Evolutionary conservation across 2,888 invertebrate species (phyloP).

Genomic region (Vannuccia rotundouncinata): DNA sequence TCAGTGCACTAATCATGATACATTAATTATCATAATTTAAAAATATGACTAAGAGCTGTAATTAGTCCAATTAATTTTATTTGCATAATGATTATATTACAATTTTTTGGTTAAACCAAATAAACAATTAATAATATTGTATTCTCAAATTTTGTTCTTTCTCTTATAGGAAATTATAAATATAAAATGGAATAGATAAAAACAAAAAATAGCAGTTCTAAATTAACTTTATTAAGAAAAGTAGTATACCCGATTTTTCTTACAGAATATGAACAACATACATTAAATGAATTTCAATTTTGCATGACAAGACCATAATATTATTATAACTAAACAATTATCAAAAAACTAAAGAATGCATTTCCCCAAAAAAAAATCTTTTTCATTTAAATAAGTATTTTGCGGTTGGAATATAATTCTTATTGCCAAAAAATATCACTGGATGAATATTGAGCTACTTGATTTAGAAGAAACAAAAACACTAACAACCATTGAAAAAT

Average conservation of each 20-base stretch:
- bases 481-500: not conserved
- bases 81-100: too few relatives aligned
- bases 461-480: not conserved
- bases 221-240: not conserved
- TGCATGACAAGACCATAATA: not conserved
- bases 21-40: too few relatives aligned
- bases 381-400: not conserved
- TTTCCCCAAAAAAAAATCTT: not conserved
- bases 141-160: too few relatives aligned
- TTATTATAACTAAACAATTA: not conserved
- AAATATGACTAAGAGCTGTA: too few relatives aligned
- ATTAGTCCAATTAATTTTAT: too few relatives aligned
- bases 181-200: not conserved
- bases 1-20: too few relatives aligned
- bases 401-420: not conserved
- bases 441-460: not conserved
- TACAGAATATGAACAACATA: slow-evolving; percentile 15
- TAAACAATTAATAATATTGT: too few relatives aligned
- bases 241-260: not conserved
- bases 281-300: not conserved
- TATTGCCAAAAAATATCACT: not conserved
- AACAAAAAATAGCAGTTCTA: not conserved
- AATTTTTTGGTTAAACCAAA: too few relatives aligned
- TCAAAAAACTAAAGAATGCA: not conserved
- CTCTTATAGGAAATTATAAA: too few relatives aligned